Evolutionary conservation across 2,888 invertebrate genomes (phyloP).

Genomic region (Pinctada fucata): DNA sequence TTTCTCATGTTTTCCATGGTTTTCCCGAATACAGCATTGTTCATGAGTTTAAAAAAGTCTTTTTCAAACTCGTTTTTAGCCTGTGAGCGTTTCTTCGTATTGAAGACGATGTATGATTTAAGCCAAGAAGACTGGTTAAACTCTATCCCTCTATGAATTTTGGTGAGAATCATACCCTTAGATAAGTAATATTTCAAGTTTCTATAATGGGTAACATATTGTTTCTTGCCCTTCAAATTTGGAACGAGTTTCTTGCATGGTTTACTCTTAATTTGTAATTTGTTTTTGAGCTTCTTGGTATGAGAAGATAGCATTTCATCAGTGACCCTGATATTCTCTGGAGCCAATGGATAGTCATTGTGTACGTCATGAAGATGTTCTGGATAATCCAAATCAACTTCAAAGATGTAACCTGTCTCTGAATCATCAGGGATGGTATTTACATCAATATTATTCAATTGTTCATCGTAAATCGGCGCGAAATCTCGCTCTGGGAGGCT

Average conservation of each 20-base stretch:
- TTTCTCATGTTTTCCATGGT: conserved; percentile 15
- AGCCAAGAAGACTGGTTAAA: conserved; percentile 23
- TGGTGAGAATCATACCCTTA: conserved; percentile 7
- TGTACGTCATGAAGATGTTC: conserved; percentile 70
- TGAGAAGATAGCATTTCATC: conserved; percentile 32
- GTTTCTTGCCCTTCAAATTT: conserved; percentile 19
- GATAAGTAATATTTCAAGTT: conserved; percentile 18
- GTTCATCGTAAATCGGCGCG: conserved; percentile 27
- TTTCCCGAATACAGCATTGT: too few species aligned
- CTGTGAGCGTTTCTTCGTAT: conserved; percentile 15
- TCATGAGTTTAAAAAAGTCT: too few species aligned
- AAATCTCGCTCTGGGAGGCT: conserved; percentile 60
- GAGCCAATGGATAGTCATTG: conserved; percentile 66
- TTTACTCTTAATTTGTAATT: conserved; percentile 30
- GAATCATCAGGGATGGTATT: conserved; percentile 1
- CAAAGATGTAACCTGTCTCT: conserved; percentile 70
- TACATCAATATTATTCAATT: conserved; percentile 13
- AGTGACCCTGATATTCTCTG: conserved; percentile 47
- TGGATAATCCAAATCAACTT: conserved; percentile 77
- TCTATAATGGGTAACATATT: conserved; percentile 25
- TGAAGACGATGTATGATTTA: conserved; percentile 23
- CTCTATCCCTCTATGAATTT: conserved; percentile 16
- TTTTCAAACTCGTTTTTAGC: background rate
- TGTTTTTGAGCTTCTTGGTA: conserved; percentile 3
- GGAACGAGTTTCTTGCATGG: conserved; percentile 25